A percentile compares a stretch with the other conserved stretches of the same genome.
Conservation (phyloP, 2,797 vertebrate species). For the Girardinus metallicus region DNA sequence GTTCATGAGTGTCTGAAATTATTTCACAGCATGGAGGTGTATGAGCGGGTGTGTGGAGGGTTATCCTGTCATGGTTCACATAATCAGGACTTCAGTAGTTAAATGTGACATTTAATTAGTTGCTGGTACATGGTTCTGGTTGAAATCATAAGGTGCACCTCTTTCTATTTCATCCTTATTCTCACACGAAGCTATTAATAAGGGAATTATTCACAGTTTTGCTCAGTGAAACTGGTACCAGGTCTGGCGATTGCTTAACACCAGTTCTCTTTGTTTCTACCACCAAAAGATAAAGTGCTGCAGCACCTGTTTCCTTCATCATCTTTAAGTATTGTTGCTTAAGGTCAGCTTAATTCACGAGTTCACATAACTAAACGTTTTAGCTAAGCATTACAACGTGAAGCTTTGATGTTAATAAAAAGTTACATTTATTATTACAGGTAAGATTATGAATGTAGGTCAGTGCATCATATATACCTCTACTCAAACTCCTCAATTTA, state of each 20-base stretch:
- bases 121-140: slow-evolving; percentile 17
- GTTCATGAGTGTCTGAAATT: slow-evolving; percentile 54
- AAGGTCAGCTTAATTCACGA: not conserved
- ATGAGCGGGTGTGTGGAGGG: slow-evolving; percentile 16
- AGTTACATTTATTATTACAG: not conserved
- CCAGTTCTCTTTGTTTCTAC: not conserved
- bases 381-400: not conserved
- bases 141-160: slow-evolving; percentile 9
- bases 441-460: not conserved
- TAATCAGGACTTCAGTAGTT: slow-evolving; percentile 29
- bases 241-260: not conserved
- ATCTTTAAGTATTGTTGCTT: not conserved
- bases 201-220: slow-evolving; percentile 10
- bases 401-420: not conserved
- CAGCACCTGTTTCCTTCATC: not conserved
- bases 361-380: not conserved
- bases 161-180: slow-evolving; percentile 12
- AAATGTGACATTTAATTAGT: slow-evolving; percentile 18
- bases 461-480: not conserved
- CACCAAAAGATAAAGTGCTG: not conserved
- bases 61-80: slow-evolving; percentile 49
- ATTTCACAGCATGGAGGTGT: slow-evolving; percentile 58
- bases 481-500: not conserved
- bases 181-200: slow-evolving; percentile 4
- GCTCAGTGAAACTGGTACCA: not conserved